Evolutionary conservation across 2,113 vertebrate species (phyloP), one percentile per base, ranked within the genome.

Genomic region (Pteropus alecto): DNA sequence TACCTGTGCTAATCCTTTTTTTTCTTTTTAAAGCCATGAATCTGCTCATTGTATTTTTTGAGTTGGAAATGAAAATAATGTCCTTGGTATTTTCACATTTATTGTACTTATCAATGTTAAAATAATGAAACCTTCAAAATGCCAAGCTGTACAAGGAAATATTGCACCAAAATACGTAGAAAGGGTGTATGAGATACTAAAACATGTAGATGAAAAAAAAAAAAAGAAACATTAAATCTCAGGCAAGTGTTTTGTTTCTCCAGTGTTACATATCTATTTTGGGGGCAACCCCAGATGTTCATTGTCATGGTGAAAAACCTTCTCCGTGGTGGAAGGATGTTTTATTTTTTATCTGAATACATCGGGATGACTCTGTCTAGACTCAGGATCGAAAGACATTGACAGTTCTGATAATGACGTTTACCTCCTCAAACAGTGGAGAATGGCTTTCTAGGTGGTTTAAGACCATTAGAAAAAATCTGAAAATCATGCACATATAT

Each of bases 191-290:
- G 61, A 87, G 38, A 86, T 41, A 33, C 33, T 54, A 77, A 97
- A 74, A 87, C 92, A 93, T 95, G 82, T 95, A 96, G 56, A 76
- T 73, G 38, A 78, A 63, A 65, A 51, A 51, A 83, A 68, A 96
- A 60, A 83, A 68, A 96, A 60, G 6, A 77, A 93, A 70, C 28
- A 58, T 86, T 73, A 58, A 96, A 63, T 95, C 33, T 77, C 16
- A 82, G 41, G 8, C 28, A 96, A 26, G 26, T 60, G 14, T 94
- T 81, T 82, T 60, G 33, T 76, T 51, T 91, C 8, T 78, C 43
- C 46, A 71, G 1, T 46, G 12, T 86, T 93, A 93, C 67, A 24
- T 87, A 81, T 41, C 61, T 90, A 51, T 51, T 51, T 51, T 51
- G 13, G 48, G 38, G 24, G 58, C 92, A 96, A 87, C 43, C 81